phyloP scores from a whole-genome alignment of 2,113 vertebrate genomes.

The Capra hircus region DNA sequence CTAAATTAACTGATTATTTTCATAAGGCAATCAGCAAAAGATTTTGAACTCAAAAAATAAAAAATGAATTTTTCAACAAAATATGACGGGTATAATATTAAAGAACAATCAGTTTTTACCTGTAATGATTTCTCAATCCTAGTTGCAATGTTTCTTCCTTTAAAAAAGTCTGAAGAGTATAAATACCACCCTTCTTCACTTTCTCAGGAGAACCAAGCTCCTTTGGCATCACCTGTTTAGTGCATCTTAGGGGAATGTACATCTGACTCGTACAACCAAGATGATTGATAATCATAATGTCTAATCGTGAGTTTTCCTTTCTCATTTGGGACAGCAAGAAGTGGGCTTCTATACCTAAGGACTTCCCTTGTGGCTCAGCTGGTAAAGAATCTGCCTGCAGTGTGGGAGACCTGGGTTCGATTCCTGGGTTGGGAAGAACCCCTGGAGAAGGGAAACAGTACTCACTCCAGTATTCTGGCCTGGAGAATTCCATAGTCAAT shows the following conservation, averaged over 20 bases:
- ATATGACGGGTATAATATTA: background rate
- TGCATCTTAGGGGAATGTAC: background rate
- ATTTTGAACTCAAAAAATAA: background rate
- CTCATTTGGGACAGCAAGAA: background rate
- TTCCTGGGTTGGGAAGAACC: background rate
- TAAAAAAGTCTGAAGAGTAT: background rate
- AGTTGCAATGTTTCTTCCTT: background rate
- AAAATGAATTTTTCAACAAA: background rate
- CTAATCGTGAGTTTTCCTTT: background rate
- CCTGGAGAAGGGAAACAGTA: background rate
- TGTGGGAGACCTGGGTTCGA: background rate
- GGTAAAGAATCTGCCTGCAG: background rate
- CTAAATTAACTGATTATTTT: constrained; percentile 11
- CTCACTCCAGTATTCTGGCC: background rate
- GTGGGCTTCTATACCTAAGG: background rate
- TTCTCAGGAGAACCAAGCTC: background rate
- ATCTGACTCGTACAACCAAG: background rate
- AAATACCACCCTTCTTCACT: background rate
- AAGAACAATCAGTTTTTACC: background rate
- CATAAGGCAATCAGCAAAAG: background rate
- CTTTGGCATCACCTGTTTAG: background rate
- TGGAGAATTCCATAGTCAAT: background rate
- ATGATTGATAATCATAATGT: background rate
- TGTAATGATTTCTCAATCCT: background rate
- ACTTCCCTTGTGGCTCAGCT: background rate